Base-by-base conservation (phyloP, 2,797 vertebrate species). In the Morus bassanus region DNA sequence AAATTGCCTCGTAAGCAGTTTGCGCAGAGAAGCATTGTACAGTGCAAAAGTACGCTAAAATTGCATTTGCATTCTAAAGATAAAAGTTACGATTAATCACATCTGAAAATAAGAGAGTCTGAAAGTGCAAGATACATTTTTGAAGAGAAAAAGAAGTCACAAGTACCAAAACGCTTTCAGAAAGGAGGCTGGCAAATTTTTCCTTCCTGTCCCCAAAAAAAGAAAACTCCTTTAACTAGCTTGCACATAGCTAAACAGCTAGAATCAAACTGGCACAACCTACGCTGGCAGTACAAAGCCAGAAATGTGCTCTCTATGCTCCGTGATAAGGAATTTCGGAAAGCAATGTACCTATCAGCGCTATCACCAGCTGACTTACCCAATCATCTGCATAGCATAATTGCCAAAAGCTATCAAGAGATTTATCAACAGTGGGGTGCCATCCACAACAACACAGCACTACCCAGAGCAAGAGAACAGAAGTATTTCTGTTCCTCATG, bases 111-210 rank as follows among this genome's bases (percentile, higher is more conserved):
- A 69, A 61, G 59, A 80, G 33, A 35, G 51, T 64, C 74, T 63
- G 56, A 95, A 88, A 91, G 72, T 4, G 41, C 50, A 88, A 74
- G 85, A 94, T n/a, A n/a, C 10, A 54, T 54, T 91, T 77, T 28
- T 80, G 15, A 31, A 72, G 48, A 69, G 31, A 39, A 91, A 75
- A 91, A 92, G 59, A 21, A 23, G 83, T 77, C 85, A 83, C 30
- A 82, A 86, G 37, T 53, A 77, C 57, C 59, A 88, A 91, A 92
- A 69, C 60, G 45, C 59, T 81, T 88, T 79, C 76, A 96, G 88
- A 97, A 97, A 91, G 61, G 54, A 93, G 91, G 80, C 59, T 76
- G 11, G 83, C 88, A 50, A 90, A 91, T 50, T 68, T 91, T 93
- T 83, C 82, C 95, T 92, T 95, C 91, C 93, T 94, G 86, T 69